A percentile compares a stretch with the other conserved stretches of the same genome.
Conservation (phyloP, 2,113 vertebrate species). For the Silurus asotus region DNA sequence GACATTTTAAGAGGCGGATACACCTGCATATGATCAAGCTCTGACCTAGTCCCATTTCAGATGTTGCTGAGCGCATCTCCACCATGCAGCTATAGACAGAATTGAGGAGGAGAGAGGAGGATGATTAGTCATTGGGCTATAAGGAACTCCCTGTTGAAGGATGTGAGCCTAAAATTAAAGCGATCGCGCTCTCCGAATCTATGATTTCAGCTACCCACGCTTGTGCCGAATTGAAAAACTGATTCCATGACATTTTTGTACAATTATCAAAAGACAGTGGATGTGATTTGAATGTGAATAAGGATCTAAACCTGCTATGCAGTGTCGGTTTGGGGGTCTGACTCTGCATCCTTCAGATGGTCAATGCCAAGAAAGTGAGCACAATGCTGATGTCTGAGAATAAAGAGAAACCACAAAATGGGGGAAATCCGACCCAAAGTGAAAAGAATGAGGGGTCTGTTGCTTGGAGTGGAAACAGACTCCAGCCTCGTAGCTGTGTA, state of each 20-base stretch:
- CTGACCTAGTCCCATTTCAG: neutral
- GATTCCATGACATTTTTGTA: neutral
- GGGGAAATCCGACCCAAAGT: neutral
- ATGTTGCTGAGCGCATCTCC: neutral
- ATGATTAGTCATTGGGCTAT: neutral
- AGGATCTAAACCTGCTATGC: constrained; percentile 9
- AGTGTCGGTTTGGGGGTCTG: no score
- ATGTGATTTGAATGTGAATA: neutral
- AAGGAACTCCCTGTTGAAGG: neutral
- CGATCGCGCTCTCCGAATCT: neutral
- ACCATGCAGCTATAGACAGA: neutral
- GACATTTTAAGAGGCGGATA: neutral
- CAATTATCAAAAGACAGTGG: neutral
- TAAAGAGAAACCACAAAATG: neutral
- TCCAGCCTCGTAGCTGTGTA: neutral
- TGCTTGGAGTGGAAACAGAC: neutral
- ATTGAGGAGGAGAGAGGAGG: neutral
- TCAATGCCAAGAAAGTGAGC: constrained; percentile 2
- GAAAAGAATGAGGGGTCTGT: neutral
- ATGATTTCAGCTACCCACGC: neutral
- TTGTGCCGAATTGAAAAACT: neutral
- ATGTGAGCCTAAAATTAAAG: neutral
- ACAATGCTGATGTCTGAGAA: neutral
- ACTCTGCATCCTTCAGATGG: neutral
- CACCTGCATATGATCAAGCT: neutral